Percentiles rank a stretch among this genome's conserved stretches.
Evolutionary conservation across 2,888 invertebrate species (phyloP).

Genomic region (Ochropleura plecta): DNA sequence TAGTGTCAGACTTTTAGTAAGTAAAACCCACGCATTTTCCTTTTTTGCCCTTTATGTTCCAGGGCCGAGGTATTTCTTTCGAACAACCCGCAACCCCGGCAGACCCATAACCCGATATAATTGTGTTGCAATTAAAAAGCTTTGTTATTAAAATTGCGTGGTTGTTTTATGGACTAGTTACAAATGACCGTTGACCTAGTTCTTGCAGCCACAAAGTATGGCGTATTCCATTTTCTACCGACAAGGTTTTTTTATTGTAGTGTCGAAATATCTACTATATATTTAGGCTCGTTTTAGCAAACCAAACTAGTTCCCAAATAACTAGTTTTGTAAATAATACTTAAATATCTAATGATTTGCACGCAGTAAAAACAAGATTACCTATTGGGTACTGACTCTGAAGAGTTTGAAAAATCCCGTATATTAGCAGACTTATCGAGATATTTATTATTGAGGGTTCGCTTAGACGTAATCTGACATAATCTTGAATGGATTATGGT

Average conservation of each 20-base stretch:
- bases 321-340: neutral
- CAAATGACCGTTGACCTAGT: neutral
- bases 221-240: neutral
- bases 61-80: no score
- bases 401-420: slow-evolving; percentile 6
- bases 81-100: no score
- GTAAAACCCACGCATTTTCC: no score
- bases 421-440: slow-evolving; percentile 23
- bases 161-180: neutral
- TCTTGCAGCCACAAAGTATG: neutral
- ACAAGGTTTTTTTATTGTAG: neutral
- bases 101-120: neutral
- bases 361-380: neutral
- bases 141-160: neutral
- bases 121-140: neutral
- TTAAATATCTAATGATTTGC: neutral
- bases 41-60: no score
- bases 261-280: neutral
- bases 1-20: no score
- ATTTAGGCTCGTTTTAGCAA: neutral
- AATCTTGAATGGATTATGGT: slow-evolving; percentile 12
- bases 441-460: slow-evolving; percentile 15
- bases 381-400: neutral
- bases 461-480: slow-evolving; percentile 24
- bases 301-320: neutral